Evolutionary conservation across 2,113 vertebrate species (phyloP).

Genomic region (Thryonomys swinderianus): DNA sequence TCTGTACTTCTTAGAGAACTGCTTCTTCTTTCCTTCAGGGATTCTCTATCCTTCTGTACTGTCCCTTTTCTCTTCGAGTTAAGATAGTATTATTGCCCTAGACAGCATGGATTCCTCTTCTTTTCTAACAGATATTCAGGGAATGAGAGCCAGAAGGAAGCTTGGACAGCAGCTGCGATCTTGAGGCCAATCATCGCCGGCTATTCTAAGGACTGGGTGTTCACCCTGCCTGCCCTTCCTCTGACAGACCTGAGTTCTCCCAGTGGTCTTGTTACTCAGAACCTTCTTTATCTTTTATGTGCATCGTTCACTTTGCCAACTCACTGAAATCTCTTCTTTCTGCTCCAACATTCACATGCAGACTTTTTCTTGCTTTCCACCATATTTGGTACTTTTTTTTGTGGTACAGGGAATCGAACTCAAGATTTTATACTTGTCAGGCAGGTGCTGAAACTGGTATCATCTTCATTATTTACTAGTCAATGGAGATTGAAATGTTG

Average conservation of each 20-base stretch:
- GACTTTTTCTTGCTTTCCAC: background rate
- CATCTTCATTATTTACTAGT: background rate
- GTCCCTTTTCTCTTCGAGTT: background rate
- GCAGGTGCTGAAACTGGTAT: background rate
- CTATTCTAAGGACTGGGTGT: background rate
- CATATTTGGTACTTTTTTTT: background rate
- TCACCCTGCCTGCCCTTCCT: background rate
- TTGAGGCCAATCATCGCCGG: background rate
- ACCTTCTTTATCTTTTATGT: background rate
- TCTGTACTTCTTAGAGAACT: background rate
- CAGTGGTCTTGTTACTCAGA: background rate
- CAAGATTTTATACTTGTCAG: too few species aligned
- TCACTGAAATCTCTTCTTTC: background rate
- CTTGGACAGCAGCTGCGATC: fast-evolving
- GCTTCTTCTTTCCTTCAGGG: background rate
- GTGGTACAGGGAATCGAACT: too few species aligned
- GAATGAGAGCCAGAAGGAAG: background rate
- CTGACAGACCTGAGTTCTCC: background rate
- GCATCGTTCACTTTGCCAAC: background rate
- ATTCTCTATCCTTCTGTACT: background rate
- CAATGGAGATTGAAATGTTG: background rate
- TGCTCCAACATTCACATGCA: background rate
- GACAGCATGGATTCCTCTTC: background rate
- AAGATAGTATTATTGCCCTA: background rate
- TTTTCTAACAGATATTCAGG: background rate